Evolutionary conservation across 1,140 invertebrate genomes (phyloP).

Genomic region (Eurosta solidaginis): DNA sequence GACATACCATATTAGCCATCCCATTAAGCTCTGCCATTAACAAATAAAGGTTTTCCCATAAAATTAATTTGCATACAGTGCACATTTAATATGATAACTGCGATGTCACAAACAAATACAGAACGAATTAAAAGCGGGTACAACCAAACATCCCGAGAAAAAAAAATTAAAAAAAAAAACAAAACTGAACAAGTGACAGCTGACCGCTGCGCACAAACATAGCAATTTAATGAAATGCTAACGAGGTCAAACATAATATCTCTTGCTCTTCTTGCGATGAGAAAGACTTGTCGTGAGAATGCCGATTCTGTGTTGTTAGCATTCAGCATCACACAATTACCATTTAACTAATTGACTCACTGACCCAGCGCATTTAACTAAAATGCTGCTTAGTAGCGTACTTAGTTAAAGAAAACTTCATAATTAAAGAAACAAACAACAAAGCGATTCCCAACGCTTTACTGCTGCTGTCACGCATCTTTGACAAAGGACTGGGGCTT

Average conservation of each 20-base stretch:
- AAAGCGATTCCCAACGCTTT: not conserved
- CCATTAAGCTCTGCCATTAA: too few relatives aligned
- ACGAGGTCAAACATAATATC: too few relatives aligned
- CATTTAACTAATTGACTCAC: not conserved
- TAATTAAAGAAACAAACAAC: too few relatives aligned
- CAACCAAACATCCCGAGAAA: not conserved
- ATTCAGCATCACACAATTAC: not conserved
- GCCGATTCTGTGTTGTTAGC: not conserved
- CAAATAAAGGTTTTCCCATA: too few relatives aligned
- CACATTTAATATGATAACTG: not conserved
- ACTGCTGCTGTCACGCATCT: not conserved
- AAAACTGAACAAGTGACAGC: too few relatives aligned
- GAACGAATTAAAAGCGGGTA: not conserved
- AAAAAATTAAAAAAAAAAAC: too few relatives aligned
- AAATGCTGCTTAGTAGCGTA: not conserved
- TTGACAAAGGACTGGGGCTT: too few relatives aligned
- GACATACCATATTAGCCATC: too few relatives aligned
- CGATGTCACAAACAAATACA: not conserved
- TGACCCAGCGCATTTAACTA: not conserved
- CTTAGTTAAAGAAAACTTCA: too few relatives aligned
- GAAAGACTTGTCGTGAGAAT: not conserved
- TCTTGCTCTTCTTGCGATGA: too few relatives aligned
- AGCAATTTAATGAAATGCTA: too few relatives aligned
- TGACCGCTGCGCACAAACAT: too few relatives aligned
- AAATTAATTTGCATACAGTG: conserved; percentile 10